These are phyloP conservation scores for Piscicola geometra DNA, from an alignment of 2,888 invertebrate species.

Conservation along the genomic window DNA sequence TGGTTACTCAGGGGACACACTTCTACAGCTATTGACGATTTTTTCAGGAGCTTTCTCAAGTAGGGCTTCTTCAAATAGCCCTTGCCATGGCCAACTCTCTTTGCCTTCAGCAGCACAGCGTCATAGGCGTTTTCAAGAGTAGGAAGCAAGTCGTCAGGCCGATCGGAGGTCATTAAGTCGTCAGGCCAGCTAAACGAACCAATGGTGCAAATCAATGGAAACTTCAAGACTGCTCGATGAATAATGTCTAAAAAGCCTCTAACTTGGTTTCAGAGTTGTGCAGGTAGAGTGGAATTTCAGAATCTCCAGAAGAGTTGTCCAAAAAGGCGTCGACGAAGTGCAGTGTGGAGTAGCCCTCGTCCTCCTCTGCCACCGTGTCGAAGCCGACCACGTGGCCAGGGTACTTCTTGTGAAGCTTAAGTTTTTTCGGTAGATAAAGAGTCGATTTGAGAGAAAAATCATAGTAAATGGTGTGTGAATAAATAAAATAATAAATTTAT, in stretches of 20 bases:
- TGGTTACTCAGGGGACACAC: constrained; percentile 41
- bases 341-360: constrained; percentile 41
- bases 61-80: constrained; percentile 44
- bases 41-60: constrained; percentile 30
- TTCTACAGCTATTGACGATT: constrained; percentile 41
- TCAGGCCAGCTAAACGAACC: constrained; percentile 43
- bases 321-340: constrained; percentile 38
- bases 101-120: constrained; percentile 42
- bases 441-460: no score
- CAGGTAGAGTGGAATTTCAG: constrained; percentile 39
- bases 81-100: constrained; percentile 44
- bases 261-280: constrained; percentile 43
- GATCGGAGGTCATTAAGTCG: constrained; percentile 40
- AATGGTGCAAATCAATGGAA: no score
- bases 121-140: constrained; percentile 45
- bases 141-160: constrained; percentile 39
- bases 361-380: constrained; percentile 44
- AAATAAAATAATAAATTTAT: no score
- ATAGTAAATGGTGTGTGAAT: no score
- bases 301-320: background rate
- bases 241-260: no score
- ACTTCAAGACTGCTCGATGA: no score
- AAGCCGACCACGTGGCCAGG: constrained; percentile 42
- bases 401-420: constrained; percentile 39
- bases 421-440: no score